Conservation (phyloP, 2,113 vertebrate genomes). For the Bubo bubo region DNA sequence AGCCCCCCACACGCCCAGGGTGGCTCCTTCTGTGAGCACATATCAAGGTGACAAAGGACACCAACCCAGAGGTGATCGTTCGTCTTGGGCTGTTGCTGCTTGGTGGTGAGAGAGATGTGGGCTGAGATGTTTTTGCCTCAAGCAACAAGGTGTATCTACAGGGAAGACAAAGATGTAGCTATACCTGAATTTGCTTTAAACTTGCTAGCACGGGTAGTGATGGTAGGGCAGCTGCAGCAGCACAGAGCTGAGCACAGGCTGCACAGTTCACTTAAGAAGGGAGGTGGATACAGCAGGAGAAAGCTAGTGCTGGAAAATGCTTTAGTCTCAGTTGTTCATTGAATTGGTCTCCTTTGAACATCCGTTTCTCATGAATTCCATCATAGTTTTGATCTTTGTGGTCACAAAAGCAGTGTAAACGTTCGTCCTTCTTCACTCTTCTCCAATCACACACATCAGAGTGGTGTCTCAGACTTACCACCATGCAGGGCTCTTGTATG, state of each 20-base stretch:
- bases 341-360: not conserved
- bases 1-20: not conserved
- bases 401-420: not conserved
- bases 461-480: fast-evolving
- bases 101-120: not conserved
- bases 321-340: not conserved
- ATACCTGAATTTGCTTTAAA: not conserved
- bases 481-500: not conserved
- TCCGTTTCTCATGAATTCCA: not conserved
- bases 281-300: not conserved
- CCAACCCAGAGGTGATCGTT: not conserved
- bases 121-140: not conserved
- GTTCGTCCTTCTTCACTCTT: not conserved
- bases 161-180: not conserved
- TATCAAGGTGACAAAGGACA: not conserved
- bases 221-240: not conserved
- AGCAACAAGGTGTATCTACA: not conserved
- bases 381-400: not conserved
- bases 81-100: not conserved
- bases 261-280: fast-evolving
- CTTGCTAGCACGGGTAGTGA: fast-evolving
- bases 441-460: not conserved
- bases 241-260: not conserved
- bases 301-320: not conserved
- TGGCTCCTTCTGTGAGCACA: not conserved